Conservation (phyloP, 2,797 vertebrate genomes). For the Pangasius sanitwongsei region DNA sequence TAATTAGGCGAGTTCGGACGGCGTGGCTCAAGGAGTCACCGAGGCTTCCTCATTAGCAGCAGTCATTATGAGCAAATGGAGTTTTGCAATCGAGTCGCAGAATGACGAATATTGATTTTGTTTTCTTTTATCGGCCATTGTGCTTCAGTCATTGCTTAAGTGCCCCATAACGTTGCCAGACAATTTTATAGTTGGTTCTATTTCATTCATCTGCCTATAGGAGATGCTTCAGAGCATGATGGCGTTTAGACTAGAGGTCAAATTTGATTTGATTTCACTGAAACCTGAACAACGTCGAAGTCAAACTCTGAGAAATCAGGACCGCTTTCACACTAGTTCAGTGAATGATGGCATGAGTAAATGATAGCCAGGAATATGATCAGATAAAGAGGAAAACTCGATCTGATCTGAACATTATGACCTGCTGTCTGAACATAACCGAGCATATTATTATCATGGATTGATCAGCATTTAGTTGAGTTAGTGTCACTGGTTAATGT, state of each 20-base stretch:
- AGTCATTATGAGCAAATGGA: slow-evolving; percentile 78
- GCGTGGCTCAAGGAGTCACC: slow-evolving; percentile 59
- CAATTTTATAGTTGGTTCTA: slow-evolving; percentile 63
- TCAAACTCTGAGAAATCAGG: neutral
- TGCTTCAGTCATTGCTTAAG: slow-evolving; percentile 49
- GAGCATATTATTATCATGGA: slow-evolving; percentile 24
- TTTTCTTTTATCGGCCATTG: slow-evolving; percentile 53
- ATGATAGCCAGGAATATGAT: slow-evolving; percentile 12
- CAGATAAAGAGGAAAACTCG: slow-evolving; percentile 11
- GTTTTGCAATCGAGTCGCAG: slow-evolving; percentile 74
- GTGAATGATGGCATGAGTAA: neutral
- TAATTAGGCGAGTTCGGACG: slow-evolving; percentile 70
- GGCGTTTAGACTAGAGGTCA: neutral
- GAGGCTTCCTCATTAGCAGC: slow-evolving; percentile 77
- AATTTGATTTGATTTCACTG: slow-evolving; percentile 10
- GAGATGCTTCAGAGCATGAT: slow-evolving; percentile 23
- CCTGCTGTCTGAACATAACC: slow-evolving; percentile 25
- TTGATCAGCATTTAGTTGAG: slow-evolving; percentile 24
- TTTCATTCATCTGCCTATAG: slow-evolving; percentile 51
- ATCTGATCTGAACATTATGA: slow-evolving; percentile 24
- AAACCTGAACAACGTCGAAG: slow-evolving; percentile 5
- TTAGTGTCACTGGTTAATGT: slow-evolving; percentile 40
- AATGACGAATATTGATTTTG: slow-evolving; percentile 76
- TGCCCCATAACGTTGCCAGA: slow-evolving; percentile 46
- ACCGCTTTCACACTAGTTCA: slow-evolving; percentile 6